Base-by-base conservation (phyloP, 2,888 invertebrate genomes). In the Caenorhabditis macrosperma region DNA sequence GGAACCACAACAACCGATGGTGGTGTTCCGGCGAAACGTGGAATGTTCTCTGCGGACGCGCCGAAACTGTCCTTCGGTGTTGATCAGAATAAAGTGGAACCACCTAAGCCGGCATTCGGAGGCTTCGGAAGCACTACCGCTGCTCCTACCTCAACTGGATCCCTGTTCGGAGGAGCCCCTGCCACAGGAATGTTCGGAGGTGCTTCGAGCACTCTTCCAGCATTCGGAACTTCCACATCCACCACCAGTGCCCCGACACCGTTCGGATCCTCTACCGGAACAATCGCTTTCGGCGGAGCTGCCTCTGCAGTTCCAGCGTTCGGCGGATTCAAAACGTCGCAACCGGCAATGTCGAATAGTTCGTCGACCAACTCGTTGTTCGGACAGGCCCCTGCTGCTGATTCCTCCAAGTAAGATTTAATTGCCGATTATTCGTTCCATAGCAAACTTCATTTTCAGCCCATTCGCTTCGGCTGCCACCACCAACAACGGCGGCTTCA, bases 341-440 rank as follows among this genome's bases (percentile, higher is more conserved):
- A 60, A n/a, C 76, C 81, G 12, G 68, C 52, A 33, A 24, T 81
- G 46, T 81, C 81, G 2, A 63, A 61, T 7, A 81, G 76, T 38
- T 76, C 76, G 3, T 81, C 81, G 6, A 67, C 81, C 0, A 67
- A 63, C 38, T 81, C 80, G 7, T 57, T 81, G 38, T 81, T 81
- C 44, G 28, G 50, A 7, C n/a, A n/a, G n/a, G 52, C 46, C 48
- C 15, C 54, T 12, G 15, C 74, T 28, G 30, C 60, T 2, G 72
- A 71, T 55, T 38, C 76, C 4, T 52, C 60, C 20, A 80, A 80
- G 80, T 80, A 24, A 60, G 75, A 28, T 26, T n/a, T n/a, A n/a
- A n/a, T n/a, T 60, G n/a, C 20, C 20, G 54, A 33, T 50, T 46
- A 2, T 9, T 9, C 6, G 7, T 9, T 46, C 12, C 22, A 28